phyloP scores from a whole-genome alignment of 2,113 vertebrate species.

The Seriola quinqueradiata region DNA sequence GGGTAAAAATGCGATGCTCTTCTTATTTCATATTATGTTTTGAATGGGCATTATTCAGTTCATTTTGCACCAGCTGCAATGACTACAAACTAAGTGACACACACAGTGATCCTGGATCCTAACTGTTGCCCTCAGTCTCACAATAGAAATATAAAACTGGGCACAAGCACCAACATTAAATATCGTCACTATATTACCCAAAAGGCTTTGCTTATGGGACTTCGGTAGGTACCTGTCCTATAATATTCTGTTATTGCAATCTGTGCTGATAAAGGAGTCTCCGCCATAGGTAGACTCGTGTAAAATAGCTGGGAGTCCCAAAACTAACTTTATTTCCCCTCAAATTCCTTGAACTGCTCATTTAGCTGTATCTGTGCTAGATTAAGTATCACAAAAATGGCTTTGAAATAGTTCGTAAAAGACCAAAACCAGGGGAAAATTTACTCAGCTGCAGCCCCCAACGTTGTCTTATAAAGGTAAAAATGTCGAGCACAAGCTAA shows the following conservation, averaged over 20 bases:
- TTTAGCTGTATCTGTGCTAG: background rate
- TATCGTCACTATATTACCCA: background rate
- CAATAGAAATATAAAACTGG: background rate
- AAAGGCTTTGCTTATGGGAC: background rate
- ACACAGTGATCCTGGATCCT: too few relatives aligned
- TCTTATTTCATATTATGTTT: too few relatives aligned
- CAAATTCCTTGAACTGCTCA: background rate
- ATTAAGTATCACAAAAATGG: background rate
- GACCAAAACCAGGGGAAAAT: slow-evolving; percentile 5
- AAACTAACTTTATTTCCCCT: background rate
- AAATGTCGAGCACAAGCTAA: background rate
- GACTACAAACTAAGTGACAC: too few relatives aligned
- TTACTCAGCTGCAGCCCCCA: fast-evolving
- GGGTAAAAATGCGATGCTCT: too few relatives aligned
- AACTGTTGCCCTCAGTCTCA: background rate
- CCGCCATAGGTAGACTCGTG: too few relatives aligned
- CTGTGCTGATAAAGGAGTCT: too few relatives aligned
- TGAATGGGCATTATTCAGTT: too few relatives aligned
- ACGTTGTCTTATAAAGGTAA: background rate
- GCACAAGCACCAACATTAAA: background rate
- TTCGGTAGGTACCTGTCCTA: background rate
- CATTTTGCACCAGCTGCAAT: background rate
- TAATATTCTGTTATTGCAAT: too few relatives aligned
- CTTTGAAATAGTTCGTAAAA: background rate
- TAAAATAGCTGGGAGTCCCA: background rate